Evolutionary conservation across 2,113 vertebrate genomes (phyloP), one percentile per base, ranked within the genome.

Genomic region (Mola mola): DNA sequence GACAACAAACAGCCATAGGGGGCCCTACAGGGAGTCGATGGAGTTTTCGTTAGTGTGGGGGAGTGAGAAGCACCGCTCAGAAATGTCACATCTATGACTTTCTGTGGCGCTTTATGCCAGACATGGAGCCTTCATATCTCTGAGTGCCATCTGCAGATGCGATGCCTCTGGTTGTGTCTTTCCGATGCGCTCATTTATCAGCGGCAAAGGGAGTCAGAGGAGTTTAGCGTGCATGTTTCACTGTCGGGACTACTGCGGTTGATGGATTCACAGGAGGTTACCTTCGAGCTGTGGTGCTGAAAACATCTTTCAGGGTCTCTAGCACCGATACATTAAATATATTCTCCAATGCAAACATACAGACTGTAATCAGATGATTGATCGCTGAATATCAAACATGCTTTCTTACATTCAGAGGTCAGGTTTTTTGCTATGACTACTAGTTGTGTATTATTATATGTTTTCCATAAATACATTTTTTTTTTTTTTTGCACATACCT

Each of bases 1-100:
- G 80, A 76, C 80, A 85, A 87, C 78, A 80, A 71, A 72, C 73
- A 78, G 51, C 73, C 62, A 29, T 56, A 43, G 80, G 84, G 71
- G 55, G 75, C 41, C 64, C 64, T 68, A 66, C 70, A 22, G 70
- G 59, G 46, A 67, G 82, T 75, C 55, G 10, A 22, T 56, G 43
- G 37, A 36, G 65, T 46, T 17, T 59, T 47, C 22, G 10, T 29
- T 69, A 62, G 59, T 43, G 40, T 68, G 57, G 37, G 38, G 46
- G 68, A 48, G 58, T 55, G 17, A 15, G 59, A 55, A 1, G 16
- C 49, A 37, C 17, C 2, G 29, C 72, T 85, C 67, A 62, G 61
- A 82, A 75, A 81, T 81, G 72, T 79, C 74, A 81, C 46, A 33
- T 75, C 66, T 56, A 0, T 16, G 26, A 71, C 44, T 68, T 46